A percentile compares a stretch with the other conserved stretches of the same genome.
These are phyloP conservation scores for Parapristionchus giblindavisi DNA, from an alignment of 2,888 invertebrate species.

Conservation along the genomic window DNA sequence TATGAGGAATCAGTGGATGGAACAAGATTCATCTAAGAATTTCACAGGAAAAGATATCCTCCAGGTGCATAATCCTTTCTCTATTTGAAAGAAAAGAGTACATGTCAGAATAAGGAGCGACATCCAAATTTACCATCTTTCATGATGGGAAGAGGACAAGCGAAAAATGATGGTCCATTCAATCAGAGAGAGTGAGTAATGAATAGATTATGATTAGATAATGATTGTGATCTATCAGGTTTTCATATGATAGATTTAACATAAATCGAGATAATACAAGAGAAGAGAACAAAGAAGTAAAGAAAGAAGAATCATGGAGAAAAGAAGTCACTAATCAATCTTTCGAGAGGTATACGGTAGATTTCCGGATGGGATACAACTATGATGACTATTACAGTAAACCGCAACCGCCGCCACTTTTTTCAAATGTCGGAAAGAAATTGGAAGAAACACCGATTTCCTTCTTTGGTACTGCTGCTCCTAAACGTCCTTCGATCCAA, in stretches of 20 bases:
- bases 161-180: too few species aligned
- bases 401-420: neutral
- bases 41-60: too few species aligned
- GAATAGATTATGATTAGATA: too few species aligned
- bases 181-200: too few species aligned
- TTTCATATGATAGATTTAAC: neutral
- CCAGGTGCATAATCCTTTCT: too few species aligned
- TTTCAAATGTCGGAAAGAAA: neutral
- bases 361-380: neutral
- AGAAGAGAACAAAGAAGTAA: neutral
- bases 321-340: conserved; percentile 5
- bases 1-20: too few species aligned
- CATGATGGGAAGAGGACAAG: too few species aligned
- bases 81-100: too few species aligned
- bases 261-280: neutral
- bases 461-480: conserved; percentile 3
- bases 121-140: neutral
- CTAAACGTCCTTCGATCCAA: neutral
- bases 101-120: neutral
- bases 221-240: too few species aligned
- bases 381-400: neutral
- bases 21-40: too few species aligned
- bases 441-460: neutral
- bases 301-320: conserved; percentile 28
- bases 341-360: conserved; percentile 4